phyloP scores from a whole-genome alignment of 2,888 invertebrate genomes.

The Ethmia dodecea region DNA sequence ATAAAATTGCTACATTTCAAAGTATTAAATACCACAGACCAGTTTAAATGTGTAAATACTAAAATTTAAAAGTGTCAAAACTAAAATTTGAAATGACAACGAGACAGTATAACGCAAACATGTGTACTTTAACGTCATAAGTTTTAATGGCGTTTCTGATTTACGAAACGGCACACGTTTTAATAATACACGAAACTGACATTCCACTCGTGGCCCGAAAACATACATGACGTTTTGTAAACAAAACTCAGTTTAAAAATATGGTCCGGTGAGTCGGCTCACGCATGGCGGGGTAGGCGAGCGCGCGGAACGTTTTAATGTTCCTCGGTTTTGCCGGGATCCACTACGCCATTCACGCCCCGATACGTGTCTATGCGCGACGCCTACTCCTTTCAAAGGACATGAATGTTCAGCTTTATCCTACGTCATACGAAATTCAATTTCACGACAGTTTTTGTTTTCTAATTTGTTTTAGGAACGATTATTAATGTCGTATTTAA shows the following conservation, averaged over 20 bases:
- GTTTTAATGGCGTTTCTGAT: conserved; percentile 50
- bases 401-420: conserved; percentile 40
- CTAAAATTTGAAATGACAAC: too few relatives aligned
- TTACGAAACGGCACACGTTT: conserved; percentile 30
- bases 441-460: conserved; percentile 20
- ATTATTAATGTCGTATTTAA: conserved; percentile 50
- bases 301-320: conserved; percentile 68
- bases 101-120: too few relatives aligned
- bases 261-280: conserved; percentile 45
- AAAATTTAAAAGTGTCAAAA: too few relatives aligned
- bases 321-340: conserved; percentile 26
- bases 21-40: too few relatives aligned
- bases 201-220: conserved; percentile 16
- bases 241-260: conserved; percentile 57
- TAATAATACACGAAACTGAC: conserved; percentile 22
- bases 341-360: conserved; percentile 34
- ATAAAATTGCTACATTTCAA: too few relatives aligned
- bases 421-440: conserved; percentile 27
- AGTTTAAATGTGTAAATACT: too few relatives aligned
- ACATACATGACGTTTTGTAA: conserved; percentile 44
- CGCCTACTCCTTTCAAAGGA: conserved; percentile 49
- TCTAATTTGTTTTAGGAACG: conserved; percentile 24
- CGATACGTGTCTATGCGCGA: conserved; percentile 36
- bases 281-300: conserved; percentile 48
- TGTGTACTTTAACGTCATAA: conserved; percentile 45